Evolutionary conservation across 2,888 invertebrate genomes (phyloP).

Genomic region (Ichneumoninae sp.): DNA sequence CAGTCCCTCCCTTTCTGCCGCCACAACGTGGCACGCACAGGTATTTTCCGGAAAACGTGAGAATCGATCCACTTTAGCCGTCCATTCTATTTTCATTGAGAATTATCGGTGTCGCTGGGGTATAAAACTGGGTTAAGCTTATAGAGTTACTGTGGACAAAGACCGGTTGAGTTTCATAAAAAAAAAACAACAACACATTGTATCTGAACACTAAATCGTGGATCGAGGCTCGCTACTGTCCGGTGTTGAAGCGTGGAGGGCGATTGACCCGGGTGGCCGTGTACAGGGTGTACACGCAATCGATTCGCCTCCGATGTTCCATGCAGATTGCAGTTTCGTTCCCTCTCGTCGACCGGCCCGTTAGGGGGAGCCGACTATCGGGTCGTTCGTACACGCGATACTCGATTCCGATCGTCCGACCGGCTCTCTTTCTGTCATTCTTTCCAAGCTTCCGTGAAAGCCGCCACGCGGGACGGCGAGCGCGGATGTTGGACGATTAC

Average conservation of each 20-base stretch:
- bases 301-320: slow-evolving; percentile 46
- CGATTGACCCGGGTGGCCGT: slow-evolving; percentile 49
- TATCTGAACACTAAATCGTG: slow-evolving; percentile 4
- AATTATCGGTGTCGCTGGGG: slow-evolving; percentile 8
- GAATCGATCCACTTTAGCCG: slow-evolving; percentile 18
- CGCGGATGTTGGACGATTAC: slow-evolving; percentile 12
- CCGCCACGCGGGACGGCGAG: slow-evolving; percentile 29
- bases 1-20: background rate
- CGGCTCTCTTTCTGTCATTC: slow-evolving; percentile 21
- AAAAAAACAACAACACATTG: slow-evolving; percentile 18
- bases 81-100: slow-evolving; percentile 31
- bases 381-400: slow-evolving; percentile 48
- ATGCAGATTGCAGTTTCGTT: slow-evolving; percentile 47
- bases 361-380: slow-evolving; percentile 25
- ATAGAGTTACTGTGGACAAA: background rate
- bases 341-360: background rate
- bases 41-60: slow-evolving; percentile 21
- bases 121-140: slow-evolving; percentile 27
- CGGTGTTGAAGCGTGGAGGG: slow-evolving; percentile 21
- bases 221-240: background rate
- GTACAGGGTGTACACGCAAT: slow-evolving; percentile 33
- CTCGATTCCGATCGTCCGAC: slow-evolving; percentile 45
- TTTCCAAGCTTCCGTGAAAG: slow-evolving; percentile 28
- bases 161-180: background rate
- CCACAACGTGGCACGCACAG: background rate